These are phyloP conservation scores for Megathymus violae DNA, from an alignment of 1,140 invertebrate species.

Conservation along the genomic window DNA sequence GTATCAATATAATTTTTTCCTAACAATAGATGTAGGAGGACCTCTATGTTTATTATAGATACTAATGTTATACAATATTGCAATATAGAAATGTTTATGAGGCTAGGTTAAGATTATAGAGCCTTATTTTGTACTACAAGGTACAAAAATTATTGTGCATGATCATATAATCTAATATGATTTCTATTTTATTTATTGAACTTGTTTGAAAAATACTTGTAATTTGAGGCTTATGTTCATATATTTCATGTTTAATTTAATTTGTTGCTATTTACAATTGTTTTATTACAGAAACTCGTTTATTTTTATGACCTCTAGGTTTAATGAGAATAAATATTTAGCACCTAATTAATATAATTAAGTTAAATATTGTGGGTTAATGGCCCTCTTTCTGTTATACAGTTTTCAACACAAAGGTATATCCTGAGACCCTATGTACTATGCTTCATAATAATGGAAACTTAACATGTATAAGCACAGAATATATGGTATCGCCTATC, in stretches of 20 bases:
- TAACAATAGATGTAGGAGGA: constrained; percentile 9
- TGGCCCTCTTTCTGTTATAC: not conserved
- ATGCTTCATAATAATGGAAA: no score
- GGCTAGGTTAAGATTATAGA: constrained; percentile 48
- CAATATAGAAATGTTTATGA: constrained; percentile 29
- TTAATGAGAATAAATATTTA: constrained; percentile 33
- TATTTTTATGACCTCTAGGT: constrained; percentile 54
- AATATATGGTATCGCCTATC: no score
- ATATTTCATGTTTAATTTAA: constrained; percentile 56
- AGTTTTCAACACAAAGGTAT: no score
- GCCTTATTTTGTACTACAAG: constrained; percentile 43
- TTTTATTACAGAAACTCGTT: constrained; percentile 66
- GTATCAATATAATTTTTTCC: constrained; percentile 5
- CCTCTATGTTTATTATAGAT: constrained; percentile 7
- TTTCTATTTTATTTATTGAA: constrained; percentile 56
- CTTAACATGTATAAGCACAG: no score
- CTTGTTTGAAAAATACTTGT: constrained; percentile 54
- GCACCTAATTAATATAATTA: constrained; percentile 32
- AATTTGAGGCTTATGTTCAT: constrained; percentile 59
- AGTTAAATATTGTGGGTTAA: constrained; percentile 32
- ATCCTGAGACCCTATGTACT: no score
- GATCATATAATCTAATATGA: constrained; percentile 40
- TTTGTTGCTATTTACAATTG: constrained; percentile 79
- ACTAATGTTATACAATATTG: constrained; percentile 17
- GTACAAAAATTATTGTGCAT: constrained; percentile 42